phyloP scores from a whole-genome alignment of 2,113 vertebrate species.

The Mirounga angustirostris region DNA sequence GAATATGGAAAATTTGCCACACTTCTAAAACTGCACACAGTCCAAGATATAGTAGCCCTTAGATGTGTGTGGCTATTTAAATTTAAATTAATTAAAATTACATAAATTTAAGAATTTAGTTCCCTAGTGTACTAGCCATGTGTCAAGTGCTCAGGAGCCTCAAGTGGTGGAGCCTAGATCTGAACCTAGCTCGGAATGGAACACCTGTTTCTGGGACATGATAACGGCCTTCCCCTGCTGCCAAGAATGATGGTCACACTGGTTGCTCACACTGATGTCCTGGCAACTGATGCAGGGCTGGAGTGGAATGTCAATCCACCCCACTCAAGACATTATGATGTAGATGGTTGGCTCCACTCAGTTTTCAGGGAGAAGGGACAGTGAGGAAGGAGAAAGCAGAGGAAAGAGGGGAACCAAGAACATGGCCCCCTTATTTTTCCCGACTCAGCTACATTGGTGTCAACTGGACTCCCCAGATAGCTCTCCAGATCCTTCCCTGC shows the following conservation, averaged over 20 bases:
- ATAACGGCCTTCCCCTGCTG: neutral
- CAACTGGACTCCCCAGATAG: neutral
- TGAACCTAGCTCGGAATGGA: neutral
- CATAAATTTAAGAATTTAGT: neutral
- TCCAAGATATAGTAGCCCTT: neutral
- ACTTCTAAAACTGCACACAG: neutral
- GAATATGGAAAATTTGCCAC: neutral
- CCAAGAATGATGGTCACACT: neutral
- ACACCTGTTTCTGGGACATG: neutral
- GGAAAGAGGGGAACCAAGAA: neutral
- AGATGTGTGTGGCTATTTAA: neutral
- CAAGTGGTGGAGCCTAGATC: no score
- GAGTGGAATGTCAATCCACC: neutral
- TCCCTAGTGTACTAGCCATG: neutral
- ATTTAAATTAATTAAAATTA: slow-evolving; percentile 15
- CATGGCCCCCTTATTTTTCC: neutral
- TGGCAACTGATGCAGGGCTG: neutral
- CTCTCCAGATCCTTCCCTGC: neutral
- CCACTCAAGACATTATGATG: neutral
- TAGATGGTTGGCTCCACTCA: neutral
- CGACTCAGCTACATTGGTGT: fast-evolving
- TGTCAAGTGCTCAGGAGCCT: neutral
- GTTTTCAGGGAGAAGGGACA: no score
- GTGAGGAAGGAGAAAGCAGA: neutral
- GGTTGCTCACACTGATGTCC: neutral